Base-by-base conservation (phyloP, 1,140 invertebrate genomes). In the Pollicipes pollicipes region DNA sequence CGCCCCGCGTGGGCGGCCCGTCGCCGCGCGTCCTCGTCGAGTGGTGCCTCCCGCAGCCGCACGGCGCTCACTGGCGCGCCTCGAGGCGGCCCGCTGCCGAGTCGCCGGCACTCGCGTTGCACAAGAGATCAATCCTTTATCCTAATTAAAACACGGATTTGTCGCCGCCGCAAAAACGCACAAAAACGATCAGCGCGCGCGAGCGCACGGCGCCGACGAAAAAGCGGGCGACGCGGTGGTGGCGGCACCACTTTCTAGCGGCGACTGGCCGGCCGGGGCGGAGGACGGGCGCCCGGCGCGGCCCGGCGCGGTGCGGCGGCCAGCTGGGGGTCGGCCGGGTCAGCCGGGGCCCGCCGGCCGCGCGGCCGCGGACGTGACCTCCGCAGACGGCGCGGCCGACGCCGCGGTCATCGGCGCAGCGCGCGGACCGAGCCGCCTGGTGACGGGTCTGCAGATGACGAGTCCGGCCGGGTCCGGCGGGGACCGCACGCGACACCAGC, bases 51-150 rank as follows among this genome's bases (percentile, higher is more conserved):
- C 13, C 45, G 45, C 45, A 58, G 24, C 45, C 45, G 21, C 45
- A 58, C 45, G 2, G 45, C 45, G 35, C 35, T 3, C 45, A 58
- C 45, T 6, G 2, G 10, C 2, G 21, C 45, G 6, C 2, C 45
- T 21, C 6, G 45, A 58, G 13, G 45, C 6, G 13, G 21, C 13
- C 45, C 24, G 45, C 45, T 8, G 45, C 21, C 45, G 10, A 21
- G 13, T 3, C 45, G 45, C 21, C 45, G 21, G 17, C 45, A 10
- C 6, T 3, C 13, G 13, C 45, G 45, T 58, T 58, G 45, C 45
- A 58, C 45, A 58, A 58, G 45, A 58, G 45, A 58, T 58, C 45
- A 58, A 58, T 58, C 45, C 45, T 58, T 58, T 58, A 58, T 58
- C 45, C 45, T 58, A 58, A 58, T 58, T 58, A 58, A 58, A 58